Evolutionary conservation across 2,888 invertebrate species (phyloP).

Genomic region (Aphrophora alni): DNA sequence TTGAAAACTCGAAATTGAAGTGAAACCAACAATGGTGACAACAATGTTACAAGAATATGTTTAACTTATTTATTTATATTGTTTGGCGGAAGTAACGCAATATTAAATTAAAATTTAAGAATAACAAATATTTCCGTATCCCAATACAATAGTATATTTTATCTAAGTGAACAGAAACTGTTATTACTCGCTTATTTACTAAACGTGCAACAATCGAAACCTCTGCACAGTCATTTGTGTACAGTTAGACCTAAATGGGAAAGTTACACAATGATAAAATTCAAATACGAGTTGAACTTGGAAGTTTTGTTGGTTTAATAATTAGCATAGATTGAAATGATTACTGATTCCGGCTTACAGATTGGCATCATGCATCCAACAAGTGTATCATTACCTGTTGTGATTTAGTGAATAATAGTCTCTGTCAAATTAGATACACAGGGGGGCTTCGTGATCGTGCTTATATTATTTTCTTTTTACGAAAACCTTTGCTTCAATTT

Average conservation of each 20-base stretch:
- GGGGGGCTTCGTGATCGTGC: background rate
- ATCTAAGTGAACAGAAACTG: too few relatives aligned
- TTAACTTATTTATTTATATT: too few relatives aligned
- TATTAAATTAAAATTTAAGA: too few relatives aligned
- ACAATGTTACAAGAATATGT: too few relatives aligned
- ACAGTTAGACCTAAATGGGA: background rate
- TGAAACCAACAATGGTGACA: too few relatives aligned
- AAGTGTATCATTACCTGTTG: background rate
- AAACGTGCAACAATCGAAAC: too few relatives aligned
- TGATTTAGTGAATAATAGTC: background rate
- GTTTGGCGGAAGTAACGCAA: too few relatives aligned
- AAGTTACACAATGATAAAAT: background rate
- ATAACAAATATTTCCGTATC: too few relatives aligned
- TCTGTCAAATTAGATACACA: background rate
- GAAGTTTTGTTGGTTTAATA: background rate
- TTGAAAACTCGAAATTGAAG: too few relatives aligned
- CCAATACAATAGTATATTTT: too few relatives aligned
- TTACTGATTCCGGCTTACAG: background rate
- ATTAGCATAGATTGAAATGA: slow-evolving; percentile 9
- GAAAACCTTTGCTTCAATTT: background rate
- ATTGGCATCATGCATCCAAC: background rate
- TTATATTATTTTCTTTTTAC: background rate
- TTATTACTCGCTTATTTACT: too few relatives aligned
- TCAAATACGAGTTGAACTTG: background rate
- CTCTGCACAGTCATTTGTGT: too few relatives aligned